A percentile compares a stretch with the other conserved stretches of the same genome.
These are phyloP conservation scores for Lithophane socia DNA, from an alignment of 2,888 invertebrate genomes.

Conservation along the genomic window DNA sequence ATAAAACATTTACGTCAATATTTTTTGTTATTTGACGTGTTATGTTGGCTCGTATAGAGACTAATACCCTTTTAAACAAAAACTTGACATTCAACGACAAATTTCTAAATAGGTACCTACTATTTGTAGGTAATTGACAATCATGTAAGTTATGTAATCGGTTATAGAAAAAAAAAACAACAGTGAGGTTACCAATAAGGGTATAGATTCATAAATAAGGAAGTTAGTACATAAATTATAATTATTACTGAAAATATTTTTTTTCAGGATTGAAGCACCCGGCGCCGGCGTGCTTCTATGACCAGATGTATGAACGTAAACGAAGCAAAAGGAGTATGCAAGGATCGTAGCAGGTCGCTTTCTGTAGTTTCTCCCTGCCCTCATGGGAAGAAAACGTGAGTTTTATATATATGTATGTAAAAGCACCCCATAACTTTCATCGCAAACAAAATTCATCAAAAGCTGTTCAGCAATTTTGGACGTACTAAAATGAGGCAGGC, in stretches of 20 bases:
- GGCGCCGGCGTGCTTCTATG: background rate
- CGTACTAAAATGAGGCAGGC: background rate
- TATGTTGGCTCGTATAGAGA: background rate
- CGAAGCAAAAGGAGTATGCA: background rate
- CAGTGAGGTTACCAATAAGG: background rate
- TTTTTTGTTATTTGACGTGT: conserved; percentile 8
- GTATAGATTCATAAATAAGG: background rate
- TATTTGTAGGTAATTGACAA: background rate
- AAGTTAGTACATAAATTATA: background rate
- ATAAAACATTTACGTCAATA: background rate
- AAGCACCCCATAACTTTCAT: background rate
- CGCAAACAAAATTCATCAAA: background rate
- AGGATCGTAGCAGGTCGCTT: background rate
- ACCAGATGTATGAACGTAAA: background rate
- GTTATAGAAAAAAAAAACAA: background rate
- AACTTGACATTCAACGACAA: conserved; percentile 3
- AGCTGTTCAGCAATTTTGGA: background rate
- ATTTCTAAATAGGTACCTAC: background rate
- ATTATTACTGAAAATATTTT: background rate
- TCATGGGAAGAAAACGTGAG: background rate
- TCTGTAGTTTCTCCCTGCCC: background rate
- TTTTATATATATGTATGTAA: background rate
- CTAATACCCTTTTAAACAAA: background rate
- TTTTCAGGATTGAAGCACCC: background rate
- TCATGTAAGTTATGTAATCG: background rate